Conservation (phyloP, 2,888 invertebrate genomes). For the Graphium colonna region DNA sequence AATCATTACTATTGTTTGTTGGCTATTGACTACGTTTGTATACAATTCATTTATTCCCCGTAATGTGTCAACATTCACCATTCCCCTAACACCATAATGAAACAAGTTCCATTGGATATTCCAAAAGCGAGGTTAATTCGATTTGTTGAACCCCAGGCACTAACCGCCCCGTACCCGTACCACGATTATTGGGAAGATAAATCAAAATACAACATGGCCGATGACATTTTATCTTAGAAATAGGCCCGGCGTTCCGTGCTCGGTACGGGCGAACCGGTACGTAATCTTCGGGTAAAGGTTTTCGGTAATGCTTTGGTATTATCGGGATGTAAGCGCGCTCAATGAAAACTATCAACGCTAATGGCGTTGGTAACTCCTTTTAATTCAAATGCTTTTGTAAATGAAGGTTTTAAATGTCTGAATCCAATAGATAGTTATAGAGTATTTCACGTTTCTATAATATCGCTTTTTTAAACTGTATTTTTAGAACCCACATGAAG, state of each 20-base stretch:
- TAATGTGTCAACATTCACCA: constrained; percentile 5
- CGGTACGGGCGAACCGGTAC: neutral
- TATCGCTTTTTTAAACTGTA: no score
- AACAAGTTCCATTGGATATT: constrained; percentile 19
- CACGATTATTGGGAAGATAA: constrained; percentile 20
- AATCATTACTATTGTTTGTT: neutral
- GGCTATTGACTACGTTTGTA: neutral
- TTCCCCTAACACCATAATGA: constrained; percentile 13
- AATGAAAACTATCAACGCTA: neutral
- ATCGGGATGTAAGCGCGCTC: neutral
- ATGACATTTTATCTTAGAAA: constrained; percentile 11
- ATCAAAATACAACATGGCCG: constrained; percentile 17
- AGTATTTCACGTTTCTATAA: no score
- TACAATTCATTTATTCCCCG: constrained; percentile 5
- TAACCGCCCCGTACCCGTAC: constrained; percentile 19
- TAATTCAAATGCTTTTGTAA: neutral
- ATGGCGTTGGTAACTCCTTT: neutral
- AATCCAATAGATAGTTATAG: no score
- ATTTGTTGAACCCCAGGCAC: constrained; percentile 17
- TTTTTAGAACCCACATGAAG: no score
- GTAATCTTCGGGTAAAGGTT: neutral
- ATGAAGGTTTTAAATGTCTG: no score
- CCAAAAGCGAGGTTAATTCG: constrained; percentile 20
- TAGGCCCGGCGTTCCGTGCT: neutral
- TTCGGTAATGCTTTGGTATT: neutral